Base-by-base conservation (phyloP, 1,140 invertebrate genomes). In the Aricia agestis region DNA sequence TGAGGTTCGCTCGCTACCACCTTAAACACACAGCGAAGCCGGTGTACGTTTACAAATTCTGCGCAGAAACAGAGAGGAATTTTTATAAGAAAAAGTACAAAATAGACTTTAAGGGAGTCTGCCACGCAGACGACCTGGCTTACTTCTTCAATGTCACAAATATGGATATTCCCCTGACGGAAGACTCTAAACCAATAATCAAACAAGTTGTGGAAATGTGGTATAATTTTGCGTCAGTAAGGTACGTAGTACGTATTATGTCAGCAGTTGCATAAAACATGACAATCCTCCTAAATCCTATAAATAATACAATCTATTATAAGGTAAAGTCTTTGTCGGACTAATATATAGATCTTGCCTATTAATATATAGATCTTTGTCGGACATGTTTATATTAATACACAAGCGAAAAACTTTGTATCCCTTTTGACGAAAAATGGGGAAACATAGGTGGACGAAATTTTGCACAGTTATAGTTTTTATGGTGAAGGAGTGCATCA, bases 51-150 rank as follows among this genome's bases (percentile, higher is more conserved):
- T 91, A 90, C 70, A 85, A 89, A 65, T 89, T 91, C 76, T 67
- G 65, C 10, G 78, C 78, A 13, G 87, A 90, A 78, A 86, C 84
- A 7, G 89, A 90, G 69, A 76, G 89, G 31, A 91, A 91, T 75
- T 82, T 77, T 58, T 80, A 79, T 17, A 91, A 90, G 72, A 82
- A 76, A 15, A 19, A 70, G 66, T 89, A 90, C 59, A 86, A 90
- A 25, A 85, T 91, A 83, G 76, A 87, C 15, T 66, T 85, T n/a
- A 58, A 77, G 36, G 89, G 87, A 2, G 87, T 87, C 7, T 90
- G 87, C 75, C 89, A 91, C 69, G 80, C 85, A n/a, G 89, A 91
- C 63, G 89, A 91, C 0, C 74, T 89, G 57, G 78, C 76, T 0
- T 91, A 91, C 71, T 70, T 86, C 0, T 91, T 90, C 61, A 84